Evolutionary conservation across 2,888 invertebrate genomes (phyloP), one percentile per base, ranked within the genome.

Genomic region (Brachylomia viminalis): DNA sequence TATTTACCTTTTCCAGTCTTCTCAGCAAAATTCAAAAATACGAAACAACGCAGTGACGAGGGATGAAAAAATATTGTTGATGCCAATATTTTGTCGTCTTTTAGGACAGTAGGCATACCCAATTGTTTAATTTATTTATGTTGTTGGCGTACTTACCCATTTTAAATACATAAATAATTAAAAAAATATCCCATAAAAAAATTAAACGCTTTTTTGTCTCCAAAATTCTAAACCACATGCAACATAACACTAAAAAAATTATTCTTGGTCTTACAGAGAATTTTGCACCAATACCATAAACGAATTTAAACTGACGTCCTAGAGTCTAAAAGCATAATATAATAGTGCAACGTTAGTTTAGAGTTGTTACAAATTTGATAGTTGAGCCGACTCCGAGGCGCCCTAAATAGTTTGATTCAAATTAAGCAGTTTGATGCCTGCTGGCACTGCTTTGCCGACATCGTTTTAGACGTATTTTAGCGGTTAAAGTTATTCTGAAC

Each of bases 391-490:
- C 76, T 81, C 49, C 42, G 27, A 61, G 76, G 59, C 75, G 68
- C 72, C 68, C 30, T 79, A 77, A 79, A 85, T 85, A 87, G 85
- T 85, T 82, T 66, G 65, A 85, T 87, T 81, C 59, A 75, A 85
- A 85, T 81, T 82, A 77, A 73, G 72, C 30, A 67, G 76, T 81
- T 65, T 79, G 71, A 75, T 75, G 65, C 52, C 49, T 38, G 45
- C 69, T 65, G 67, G 54, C 38, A 42, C 33, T 47, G 71, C 42
- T 64, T 49, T 67, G 17, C 62, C 27, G 73, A 47, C 62, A n/a
- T 69, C 30, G 54, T 82, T 85, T 33, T 1, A 52, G 42, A 61
- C 27, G 58, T 74, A 68, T 73, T 82, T 72, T 20, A 58, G 58
- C 58, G 20, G 56, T 66, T 30, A 4, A 42, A 66, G 20, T 62